Base-by-base conservation (phyloP, 2,113 vertebrate genomes). In the Thamnaconus septentrionalis region DNA sequence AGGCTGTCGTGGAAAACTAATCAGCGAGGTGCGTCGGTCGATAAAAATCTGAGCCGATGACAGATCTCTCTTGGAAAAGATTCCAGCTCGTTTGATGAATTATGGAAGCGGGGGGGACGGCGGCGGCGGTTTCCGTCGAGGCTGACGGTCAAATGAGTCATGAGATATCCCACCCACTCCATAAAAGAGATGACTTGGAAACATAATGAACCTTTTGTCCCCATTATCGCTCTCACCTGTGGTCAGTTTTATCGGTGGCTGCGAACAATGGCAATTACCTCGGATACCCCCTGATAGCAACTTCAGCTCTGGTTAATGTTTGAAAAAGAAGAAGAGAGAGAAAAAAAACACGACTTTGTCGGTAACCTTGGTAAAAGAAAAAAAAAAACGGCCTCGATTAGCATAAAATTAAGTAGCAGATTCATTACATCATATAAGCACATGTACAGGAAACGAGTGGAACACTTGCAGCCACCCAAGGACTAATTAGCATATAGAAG, bases 321-420 rank as follows among this genome's bases (percentile, higher is more conserved):
- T 51, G 41, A 50, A 60, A 71, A 75, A 66, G 53, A 61, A 69
- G 18, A 31, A 31, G 18, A 31, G 18, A 31, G 2, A 2, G 18
- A 64, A 75, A 65, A 66, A 50, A 66, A 68, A 64, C 39, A 61
- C 46, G 64, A 79, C 65, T 75, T 73, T 87, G 44, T 58, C 63
- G 64, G 60, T 86, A 88, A 89, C 90, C 88, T 91, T 87, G 82
- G 58, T 44, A 81, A 31, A 31, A 86, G 89, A 73, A 51, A 7
- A 57, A 45, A 81, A 86, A 89, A 73, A 51, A 7, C 53, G 68
- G 62, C 61, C 76, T 82, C 79, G 69, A 87, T 87, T 84, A 87
- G 61, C 82, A 83, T 87, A 85, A 87, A 88, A 89, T 88, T 71
- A 84, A 87, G 84, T 81, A 77, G 62, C 73, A 85, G 65, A 81